Evolutionary conservation across 2,888 invertebrate genomes (phyloP), one percentile per base, ranked within the genome.

Genomic region (Oscheius sp.): DNA sequence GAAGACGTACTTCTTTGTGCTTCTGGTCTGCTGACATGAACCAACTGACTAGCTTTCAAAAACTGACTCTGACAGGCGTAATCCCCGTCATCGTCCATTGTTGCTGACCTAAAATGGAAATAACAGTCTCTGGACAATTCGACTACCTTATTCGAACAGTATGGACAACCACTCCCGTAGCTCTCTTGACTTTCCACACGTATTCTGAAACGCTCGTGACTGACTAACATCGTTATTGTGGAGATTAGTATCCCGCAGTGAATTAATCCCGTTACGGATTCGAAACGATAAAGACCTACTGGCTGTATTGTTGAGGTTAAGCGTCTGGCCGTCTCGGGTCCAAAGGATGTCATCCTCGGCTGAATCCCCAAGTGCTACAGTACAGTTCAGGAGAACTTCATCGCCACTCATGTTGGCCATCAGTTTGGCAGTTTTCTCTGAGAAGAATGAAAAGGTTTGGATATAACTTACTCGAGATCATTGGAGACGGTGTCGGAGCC

Each of bases 301-400:
- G 70, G 78, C 80, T 11, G 81, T 82, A 55, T 84, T 77, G 48
- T 79, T 81, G 21, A 85, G 74, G 62, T 86, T 77, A 50, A 86
- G 80, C 7, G 70, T 68, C 2, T 73, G 59, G 3, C 81, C 83
- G 70, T 83, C 77, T 33, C 79, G 58, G 0, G 78, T 86, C 87
- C 86, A 88, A 13, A 84, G 66, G 42, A 87, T 80, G 65, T 83
- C 79, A 10, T 78, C 72, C 21, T 77, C 75, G 1, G 75, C 70
- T 2, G 79, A 78, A 0, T 75, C 65, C 7, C 70, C 76, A 5
- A 68, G 51, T n/a, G 80, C 75, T 2, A 88, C 83, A 0, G 88
- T 86, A 73, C 88, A 88, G 74, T 88, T 88, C 10, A 88, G 74
- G 9, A 88, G 71, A 37, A 88, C 78, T 50, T 84, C 81, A 57